A percentile compares a stretch with the other conserved stretches of the same genome.
phyloP scores from a whole-genome alignment of 2,888 invertebrate species.

The Oithona nana region DNA sequence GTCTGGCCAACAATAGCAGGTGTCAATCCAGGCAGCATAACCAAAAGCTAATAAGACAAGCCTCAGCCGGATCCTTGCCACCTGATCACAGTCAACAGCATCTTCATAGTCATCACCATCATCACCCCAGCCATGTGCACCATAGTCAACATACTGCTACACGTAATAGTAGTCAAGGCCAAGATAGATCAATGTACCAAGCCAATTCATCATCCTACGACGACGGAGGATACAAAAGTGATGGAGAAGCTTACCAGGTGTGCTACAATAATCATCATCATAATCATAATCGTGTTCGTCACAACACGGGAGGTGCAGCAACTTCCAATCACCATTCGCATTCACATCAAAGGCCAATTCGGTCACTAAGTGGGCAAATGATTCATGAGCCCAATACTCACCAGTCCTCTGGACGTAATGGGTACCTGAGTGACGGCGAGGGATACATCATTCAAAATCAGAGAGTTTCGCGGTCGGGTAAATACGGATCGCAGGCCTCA shows the following conservation, averaged over 20 bases:
- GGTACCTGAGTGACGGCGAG: constrained; percentile 4
- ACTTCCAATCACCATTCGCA: too few relatives aligned
- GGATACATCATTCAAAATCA: neutral
- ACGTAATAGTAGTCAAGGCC: neutral
- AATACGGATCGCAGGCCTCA: constrained; percentile 4
- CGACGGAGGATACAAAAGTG: constrained; percentile 10
- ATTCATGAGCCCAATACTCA: neutral
- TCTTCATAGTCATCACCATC: neutral
- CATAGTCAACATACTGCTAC: neutral
- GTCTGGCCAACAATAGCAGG: neutral
- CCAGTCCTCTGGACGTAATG: neutral
- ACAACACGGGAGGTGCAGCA: neutral
- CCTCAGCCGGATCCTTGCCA: neutral
- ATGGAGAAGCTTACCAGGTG: constrained; percentile 3
- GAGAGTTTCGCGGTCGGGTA: neutral
- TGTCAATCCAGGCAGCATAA: neutral
- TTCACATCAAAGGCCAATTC: neutral
- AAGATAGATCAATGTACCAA: neutral
- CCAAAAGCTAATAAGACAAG: neutral
- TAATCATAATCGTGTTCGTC: neutral
- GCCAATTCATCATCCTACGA: too few relatives aligned
- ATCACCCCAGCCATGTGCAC: neutral
- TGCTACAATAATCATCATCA: neutral
- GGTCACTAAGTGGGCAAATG: neutral
- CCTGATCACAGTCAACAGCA: too few relatives aligned